Percentiles rank a stretch among this genome's conserved stretches.
phyloP scores from a whole-genome alignment of 2,888 invertebrate species.

The Cataglyphis albicans region DNA sequence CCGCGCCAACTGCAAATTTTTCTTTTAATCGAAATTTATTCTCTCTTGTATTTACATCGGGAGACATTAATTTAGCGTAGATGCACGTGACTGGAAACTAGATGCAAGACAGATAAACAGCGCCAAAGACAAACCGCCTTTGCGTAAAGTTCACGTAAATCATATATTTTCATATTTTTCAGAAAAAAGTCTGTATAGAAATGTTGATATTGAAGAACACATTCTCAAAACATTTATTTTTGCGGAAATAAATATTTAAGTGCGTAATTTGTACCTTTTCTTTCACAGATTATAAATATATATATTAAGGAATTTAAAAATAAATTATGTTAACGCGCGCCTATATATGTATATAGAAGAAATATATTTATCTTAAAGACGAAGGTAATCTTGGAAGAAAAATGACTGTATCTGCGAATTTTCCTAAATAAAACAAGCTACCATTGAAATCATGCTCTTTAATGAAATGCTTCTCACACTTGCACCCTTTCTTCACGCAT shows the following conservation, averaged over 20 bases:
- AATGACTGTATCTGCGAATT: neutral
- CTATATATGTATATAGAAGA: neutral
- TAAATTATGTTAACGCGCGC: neutral
- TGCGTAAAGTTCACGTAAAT: conserved; percentile 16
- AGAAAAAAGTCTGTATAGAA: neutral
- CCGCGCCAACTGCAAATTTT: conserved; percentile 39
- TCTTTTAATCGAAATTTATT: conserved; percentile 57
- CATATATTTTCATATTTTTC: neutral
- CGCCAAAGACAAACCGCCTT: neutral
- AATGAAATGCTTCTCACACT: conserved; percentile 47
- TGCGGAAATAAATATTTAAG: neutral
- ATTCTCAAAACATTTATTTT: neutral
- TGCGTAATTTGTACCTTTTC: neutral
- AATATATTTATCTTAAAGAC: neutral
- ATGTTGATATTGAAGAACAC: neutral
- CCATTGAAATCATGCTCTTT: neutral
- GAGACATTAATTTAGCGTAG: conserved; percentile 46
- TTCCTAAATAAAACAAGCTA: conserved; percentile 15
- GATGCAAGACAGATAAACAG: conserved; percentile 46
- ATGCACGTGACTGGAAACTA: conserved; percentile 23
- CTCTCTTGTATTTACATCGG: conserved; percentile 41
- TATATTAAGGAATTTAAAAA: neutral
- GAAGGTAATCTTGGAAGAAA: neutral
- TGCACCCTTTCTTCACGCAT: conserved; percentile 47
- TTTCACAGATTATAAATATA: neutral